Base-by-base conservation (phyloP, 2,888 invertebrate genomes). In the Drosophila putrida region DNA sequence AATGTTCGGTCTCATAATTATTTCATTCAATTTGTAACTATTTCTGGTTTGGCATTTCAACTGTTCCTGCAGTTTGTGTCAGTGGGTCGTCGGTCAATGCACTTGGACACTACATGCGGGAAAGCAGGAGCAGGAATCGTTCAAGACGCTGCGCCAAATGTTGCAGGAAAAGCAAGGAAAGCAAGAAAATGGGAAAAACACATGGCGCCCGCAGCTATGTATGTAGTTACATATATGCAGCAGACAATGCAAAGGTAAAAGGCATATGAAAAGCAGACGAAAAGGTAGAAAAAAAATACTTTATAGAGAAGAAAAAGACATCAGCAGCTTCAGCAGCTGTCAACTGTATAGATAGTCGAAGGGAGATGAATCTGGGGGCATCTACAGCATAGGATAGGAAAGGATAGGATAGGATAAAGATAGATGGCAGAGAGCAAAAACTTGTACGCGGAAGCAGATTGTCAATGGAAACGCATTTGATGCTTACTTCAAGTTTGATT, bases 371-470 rank as follows among this genome's bases (percentile, higher is more conserved):
- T 38, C 13, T 51, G 13, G 13, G 31, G 46, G 31, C 41, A 51
- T 46, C 20, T 20, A 20, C 58, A 46, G 44, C 36, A 57, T 36
- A n/a, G 28, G 8, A 61, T 44, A 25, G 33, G 10, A 47, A 41
- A 41, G 33, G 6, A 28, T 28, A 13, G 31, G 9, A 60, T 47
- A 25, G 31, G 9, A 50, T 50, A 38, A 31, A 67, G 11, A 57
- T 28, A 54, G 38, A 65, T 54, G 66, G 59, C 33, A 39, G 58
- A 62, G 55, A 53, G 46, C 31, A 68, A 65, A 69, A 73, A 73
- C 57, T 67, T 67, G 62, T 60, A 82, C 77, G 75, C 85, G 85
- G 88, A 85, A 85, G 85, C 82, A 82, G 75, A 71, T 84, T 83
- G 85, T 82, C 82, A 78, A 78, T 84, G 82, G 58, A 61, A 72